A percentile compares a stretch with the other conserved stretches of the same genome.
These are phyloP conservation scores for Mirounga angustirostris DNA, from an alignment of 2,113 vertebrate species.

Conservation along the genomic window DNA sequence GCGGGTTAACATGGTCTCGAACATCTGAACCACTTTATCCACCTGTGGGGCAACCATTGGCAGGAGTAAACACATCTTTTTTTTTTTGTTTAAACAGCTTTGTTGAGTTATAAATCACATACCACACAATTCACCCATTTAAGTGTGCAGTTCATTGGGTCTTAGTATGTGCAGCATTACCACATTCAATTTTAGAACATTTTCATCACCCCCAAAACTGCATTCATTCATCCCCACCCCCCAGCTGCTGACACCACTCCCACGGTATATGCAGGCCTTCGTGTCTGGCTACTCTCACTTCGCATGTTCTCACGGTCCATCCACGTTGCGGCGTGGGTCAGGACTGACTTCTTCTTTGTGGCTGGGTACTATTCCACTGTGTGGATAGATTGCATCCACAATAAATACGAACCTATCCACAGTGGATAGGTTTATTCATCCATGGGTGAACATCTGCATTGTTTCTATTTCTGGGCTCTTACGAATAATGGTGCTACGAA, in stretches of 20 bases:
- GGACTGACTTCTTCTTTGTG: rapidly evolving
- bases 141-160: rapidly evolving
- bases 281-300: neutral
- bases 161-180: rapidly evolving
- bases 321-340: rapidly evolving
- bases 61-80: neutral
- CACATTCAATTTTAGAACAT: neutral
- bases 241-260: rapidly evolving
- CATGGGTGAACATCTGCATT: rapidly evolving
- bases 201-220: neutral
- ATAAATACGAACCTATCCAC: no score
- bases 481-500: neutral
- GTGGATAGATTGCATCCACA: rapidly evolving
- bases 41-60: constrained; percentile 88
- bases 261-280: rapidly evolving
- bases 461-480: neutral
- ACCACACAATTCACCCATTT: rapidly evolving
- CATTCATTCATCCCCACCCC: rapidly evolving
- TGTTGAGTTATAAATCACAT: neutral
- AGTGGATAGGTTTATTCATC: no score
- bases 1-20: constrained; percentile 98
- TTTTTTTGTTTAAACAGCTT: neutral
- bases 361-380: neutral
- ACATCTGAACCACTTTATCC: constrained; percentile 99
- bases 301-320: rapidly evolving